Base-by-base conservation (phyloP, 2,113 vertebrate species). In the Burhinus bistriatus region DNA sequence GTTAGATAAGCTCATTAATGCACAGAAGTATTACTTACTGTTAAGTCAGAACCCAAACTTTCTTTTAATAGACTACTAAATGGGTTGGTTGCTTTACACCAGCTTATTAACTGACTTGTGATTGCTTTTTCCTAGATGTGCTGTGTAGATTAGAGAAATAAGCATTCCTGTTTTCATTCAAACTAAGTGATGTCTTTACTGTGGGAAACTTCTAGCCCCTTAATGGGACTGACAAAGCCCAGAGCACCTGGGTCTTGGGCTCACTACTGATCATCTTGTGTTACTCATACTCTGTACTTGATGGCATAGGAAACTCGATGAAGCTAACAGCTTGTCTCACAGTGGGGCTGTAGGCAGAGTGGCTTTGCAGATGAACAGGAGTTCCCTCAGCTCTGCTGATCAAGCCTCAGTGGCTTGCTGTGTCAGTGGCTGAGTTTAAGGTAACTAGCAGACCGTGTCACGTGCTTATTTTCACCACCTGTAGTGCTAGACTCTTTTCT, bases 41-140 rank as follows among this genome's bases (percentile, higher is more conserved):
- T 89, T 88, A 97, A 97, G 91, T 95, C 94, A 90, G 95, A 93
- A 90, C 71, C 88, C 91, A 96, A 93, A 97, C 89, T 94, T 80
- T 83, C 96, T 95, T 97, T 97, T 97, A 96, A 96, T 96, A 97
- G 96, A 88, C 68, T 88, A 14, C 89, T 96, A 77, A 95, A 96
- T 71, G 87, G 70, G 79, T 91, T 94, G 94, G 62, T 94, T 91
- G 62, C 30, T 94, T 89, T 96, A 83, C 75, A 30, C 71, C 68
- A 86, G 89, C 87, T 95, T 91, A 95, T 30, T 47, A 49, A 45
- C 66, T 95, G 87, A 59, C 75, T 86, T 89, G 87, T 62, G 70
- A 61, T 66, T 83, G 83, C 54, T 34, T 36, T 93, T 94, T 83
- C 47, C 70, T 83, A 77, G 73, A 54, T 72, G 58, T 61, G 44